Base-by-base conservation (phyloP, 2,888 invertebrate species). In the Galerucella nymphaeae region DNA sequence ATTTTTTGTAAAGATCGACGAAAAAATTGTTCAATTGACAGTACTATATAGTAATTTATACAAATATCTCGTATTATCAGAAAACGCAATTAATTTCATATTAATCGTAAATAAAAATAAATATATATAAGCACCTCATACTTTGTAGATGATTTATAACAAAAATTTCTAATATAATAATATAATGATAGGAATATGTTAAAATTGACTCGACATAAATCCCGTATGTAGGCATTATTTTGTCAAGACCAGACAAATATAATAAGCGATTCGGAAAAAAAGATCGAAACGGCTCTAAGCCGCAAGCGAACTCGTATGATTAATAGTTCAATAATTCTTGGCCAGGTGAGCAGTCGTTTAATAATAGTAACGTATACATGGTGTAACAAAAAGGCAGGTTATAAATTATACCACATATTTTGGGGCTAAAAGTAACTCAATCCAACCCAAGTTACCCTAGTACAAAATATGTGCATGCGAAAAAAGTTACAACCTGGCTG, bases 261-360 rank as follows among this genome's bases (percentile, higher is more conserved):
- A 75, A 75, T 75, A 73, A 68, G 38, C 65, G 59, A 70, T 63
- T 64, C 59, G 64, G 45, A 45, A 50, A 66, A 72, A 74, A 72
- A 70, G 62, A 63, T 72, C 59, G 67, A 82, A 84, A 83, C 83
- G 82, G 83, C 75, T 38, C 8, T 74, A 74, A 64, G 82, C 83
- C 81, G 68, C 70, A 75, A 80, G 82, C 82, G 79, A 80, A 77
- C 77, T 81, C 80, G 79, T 80, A 78, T 84, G 84, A 84, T 84
- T 84, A 84, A 84, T 84, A 82, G 84, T 83, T 82, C 83, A 80
- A 83, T 83, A 83, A 83, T 82, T 83, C 82, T 82, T 75, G 80
- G 78, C 81, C 83, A 85, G 84, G 84, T 84, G 84, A 84, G 82
- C 79, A 79, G 80, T 80, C 77, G 77, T 77, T 74, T 76, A 80